Conservation (phyloP, 2,888 invertebrate species). For the Smittia aterrima region DNA sequence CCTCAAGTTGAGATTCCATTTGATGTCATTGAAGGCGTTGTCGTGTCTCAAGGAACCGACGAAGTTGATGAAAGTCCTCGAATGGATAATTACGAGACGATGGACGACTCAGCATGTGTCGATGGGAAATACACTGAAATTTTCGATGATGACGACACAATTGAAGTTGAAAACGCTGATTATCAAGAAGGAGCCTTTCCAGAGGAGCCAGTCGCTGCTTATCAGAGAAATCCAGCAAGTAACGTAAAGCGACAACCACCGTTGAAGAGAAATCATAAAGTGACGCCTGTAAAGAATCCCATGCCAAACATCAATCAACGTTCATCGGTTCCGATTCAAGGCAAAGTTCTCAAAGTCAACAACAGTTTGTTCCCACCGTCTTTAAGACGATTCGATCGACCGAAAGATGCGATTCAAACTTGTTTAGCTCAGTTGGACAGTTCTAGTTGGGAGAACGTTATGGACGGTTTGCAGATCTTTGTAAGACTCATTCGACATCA, state of each 20-base stretch:
- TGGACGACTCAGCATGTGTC: background rate
- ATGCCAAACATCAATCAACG: constrained; percentile 27
- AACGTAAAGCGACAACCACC: constrained; percentile 19
- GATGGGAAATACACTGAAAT: background rate
- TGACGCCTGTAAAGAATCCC: constrained; percentile 31
- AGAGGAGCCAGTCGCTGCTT: background rate
- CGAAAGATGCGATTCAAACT: constrained; percentile 63
- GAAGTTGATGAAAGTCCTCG: background rate
- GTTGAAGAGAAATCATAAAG: constrained; percentile 21
- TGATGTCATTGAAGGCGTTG: background rate
- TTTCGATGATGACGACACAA: constrained; percentile 3
- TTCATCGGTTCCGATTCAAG: background rate
- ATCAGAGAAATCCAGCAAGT: background rate
- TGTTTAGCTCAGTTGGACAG: constrained; percentile 66
- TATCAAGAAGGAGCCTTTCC: background rate
- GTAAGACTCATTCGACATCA: constrained; percentile 68
- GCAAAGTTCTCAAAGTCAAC: constrained; percentile 47
- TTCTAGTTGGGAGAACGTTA: constrained; percentile 76
- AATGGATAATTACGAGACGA: background rate
- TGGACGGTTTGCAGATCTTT: constrained; percentile 68
- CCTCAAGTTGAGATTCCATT: background rate
- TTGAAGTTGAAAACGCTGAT: background rate
- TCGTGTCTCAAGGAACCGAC: background rate
- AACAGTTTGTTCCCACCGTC: constrained; percentile 49
- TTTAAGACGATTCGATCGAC: constrained; percentile 61